These are phyloP conservation scores for Phalacrocorax carbo DNA, from an alignment of 2,113 vertebrate genomes.

Conservation along the genomic window DNA sequence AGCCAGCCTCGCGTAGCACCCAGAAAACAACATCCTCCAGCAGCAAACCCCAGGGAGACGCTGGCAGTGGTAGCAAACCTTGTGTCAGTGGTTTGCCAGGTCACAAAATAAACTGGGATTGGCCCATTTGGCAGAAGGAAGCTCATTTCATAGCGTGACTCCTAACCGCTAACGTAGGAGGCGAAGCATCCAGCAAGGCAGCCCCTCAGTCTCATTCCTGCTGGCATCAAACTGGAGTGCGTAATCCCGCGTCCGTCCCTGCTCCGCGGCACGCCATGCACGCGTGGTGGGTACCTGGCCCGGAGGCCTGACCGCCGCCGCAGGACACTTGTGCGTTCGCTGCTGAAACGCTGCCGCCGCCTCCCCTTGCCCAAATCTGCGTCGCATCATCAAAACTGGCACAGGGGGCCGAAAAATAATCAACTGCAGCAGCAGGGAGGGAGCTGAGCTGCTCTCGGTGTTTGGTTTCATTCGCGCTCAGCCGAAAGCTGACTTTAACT, in stretches of 20 bases:
- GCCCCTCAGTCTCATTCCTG: neutral
- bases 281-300: fast-evolving
- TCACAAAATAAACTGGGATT: neutral
- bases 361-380: neutral
- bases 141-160: neutral
- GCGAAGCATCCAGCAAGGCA: fast-evolving
- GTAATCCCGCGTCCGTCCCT: fast-evolving
- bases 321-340: fast-evolving
- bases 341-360: neutral
- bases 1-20: neutral
- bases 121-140: neutral
- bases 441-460: neutral
- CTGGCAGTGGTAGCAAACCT: neutral
- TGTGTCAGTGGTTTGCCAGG: neutral
- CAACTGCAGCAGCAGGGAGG: neutral
- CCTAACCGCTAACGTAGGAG: neutral
- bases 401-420: neutral
- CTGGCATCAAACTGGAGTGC: fast-evolving
- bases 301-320: fast-evolving
- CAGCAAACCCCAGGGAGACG: neutral
- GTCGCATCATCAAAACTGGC: neutral
- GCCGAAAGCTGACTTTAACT: neutral
- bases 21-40: neutral
- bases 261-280: neutral
- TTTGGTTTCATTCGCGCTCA: neutral